Conservation (phyloP, 2,888 invertebrate genomes). For the Drosophila fulvimacula region DNA sequence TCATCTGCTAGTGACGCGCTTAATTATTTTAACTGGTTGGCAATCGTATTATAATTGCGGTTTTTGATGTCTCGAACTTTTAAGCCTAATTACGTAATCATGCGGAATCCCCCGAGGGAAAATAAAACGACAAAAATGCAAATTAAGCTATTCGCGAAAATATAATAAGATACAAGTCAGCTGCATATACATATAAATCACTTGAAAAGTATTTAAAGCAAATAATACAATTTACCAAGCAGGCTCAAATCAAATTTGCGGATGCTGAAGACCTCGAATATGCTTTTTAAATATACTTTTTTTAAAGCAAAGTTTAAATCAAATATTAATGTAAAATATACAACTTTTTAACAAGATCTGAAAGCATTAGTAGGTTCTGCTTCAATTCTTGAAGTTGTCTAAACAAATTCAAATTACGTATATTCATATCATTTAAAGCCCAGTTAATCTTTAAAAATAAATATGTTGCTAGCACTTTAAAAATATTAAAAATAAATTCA, state of each 20-base stretch:
- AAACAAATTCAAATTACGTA: neutral
- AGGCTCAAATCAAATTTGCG: neutral
- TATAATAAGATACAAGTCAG: neutral
- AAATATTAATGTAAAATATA: neutral
- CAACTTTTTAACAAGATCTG: neutral
- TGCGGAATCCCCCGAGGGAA: neutral
- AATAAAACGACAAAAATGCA: neutral
- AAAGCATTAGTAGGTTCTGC: neutral
- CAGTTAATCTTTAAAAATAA: neutral
- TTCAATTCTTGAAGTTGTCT: neutral
- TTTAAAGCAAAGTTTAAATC: neutral
- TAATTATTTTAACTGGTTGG: constrained; percentile 55
- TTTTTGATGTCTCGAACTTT: constrained; percentile 30
- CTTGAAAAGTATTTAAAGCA: neutral
- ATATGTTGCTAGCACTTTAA: neutral
- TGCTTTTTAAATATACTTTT: neutral
- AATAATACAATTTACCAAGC: neutral
- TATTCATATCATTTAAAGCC: neutral
- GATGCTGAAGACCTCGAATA: neutral
- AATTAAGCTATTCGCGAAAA: neutral
- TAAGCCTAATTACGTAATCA: neutral
- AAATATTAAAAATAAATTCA: neutral
- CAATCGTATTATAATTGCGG: constrained; percentile 53
- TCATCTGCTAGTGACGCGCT: constrained; percentile 13
- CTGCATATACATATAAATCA: too few relatives aligned